These are phyloP conservation scores for Cyphomyrmex costatus DNA, from an alignment of 1,140 invertebrate species.

Conservation along the genomic window DNA sequence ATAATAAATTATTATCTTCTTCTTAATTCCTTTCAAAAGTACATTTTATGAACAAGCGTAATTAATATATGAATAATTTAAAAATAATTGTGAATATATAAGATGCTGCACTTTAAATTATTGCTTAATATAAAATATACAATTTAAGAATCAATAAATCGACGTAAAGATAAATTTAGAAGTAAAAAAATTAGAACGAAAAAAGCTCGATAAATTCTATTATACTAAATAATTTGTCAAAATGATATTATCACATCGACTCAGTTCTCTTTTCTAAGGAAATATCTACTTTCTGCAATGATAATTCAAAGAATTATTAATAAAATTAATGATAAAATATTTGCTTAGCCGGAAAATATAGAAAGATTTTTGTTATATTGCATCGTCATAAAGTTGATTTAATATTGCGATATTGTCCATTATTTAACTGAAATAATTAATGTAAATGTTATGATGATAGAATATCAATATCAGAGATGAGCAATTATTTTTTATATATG, in stretches of 20 bases:
- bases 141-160: not conserved
- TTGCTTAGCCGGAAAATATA: not conserved
- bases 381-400: not conserved
- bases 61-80: constrained; percentile 4
- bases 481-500: constrained; percentile 7
- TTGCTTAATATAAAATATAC: constrained; percentile 8
- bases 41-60: not conserved
- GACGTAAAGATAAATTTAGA: not conserved
- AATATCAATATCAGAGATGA: constrained; percentile 23
- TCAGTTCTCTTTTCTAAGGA: constrained; percentile 1
- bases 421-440: not conserved
- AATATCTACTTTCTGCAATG: not conserved
- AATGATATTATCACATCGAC: constrained; percentile 12
- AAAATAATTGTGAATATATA: not conserved
- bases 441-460: not conserved
- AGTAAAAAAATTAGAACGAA: not conserved
- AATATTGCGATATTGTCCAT: not conserved
- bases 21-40: not conserved
- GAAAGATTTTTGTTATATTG: not conserved
- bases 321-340: not conserved
- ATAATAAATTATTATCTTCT: not conserved
- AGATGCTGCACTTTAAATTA: not conserved
- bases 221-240: not conserved
- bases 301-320: not conserved
- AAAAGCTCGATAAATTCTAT: not conserved